Base-by-base conservation (phyloP, 2,113 vertebrate species). In the Ardeotis arabs region DNA sequence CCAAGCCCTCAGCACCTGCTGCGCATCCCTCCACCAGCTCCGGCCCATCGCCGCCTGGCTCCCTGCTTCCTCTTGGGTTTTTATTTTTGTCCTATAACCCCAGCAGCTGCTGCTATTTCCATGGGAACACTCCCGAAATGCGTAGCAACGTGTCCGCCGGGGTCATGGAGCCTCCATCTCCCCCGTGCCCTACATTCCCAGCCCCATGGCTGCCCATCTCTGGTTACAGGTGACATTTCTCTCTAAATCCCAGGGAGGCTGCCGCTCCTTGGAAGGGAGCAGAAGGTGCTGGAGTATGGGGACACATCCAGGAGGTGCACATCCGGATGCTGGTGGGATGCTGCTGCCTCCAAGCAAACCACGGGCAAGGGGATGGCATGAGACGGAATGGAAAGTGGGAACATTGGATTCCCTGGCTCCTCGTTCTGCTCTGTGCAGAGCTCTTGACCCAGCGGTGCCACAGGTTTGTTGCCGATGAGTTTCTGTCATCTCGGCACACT, bases 221-320 rank as follows among this genome's bases (percentile, higher is more conserved):
- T 1, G 2, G 80, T 96, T 93, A 80, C 96, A 84, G 70, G 84
- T 96, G 96, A 96, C 96, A 91, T 96, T 96, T 96, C 63, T 50
- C 52, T 49, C 85, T 92, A 91, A 91, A 94, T 95, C 96, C 87
- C 64, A 6, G 74, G 25, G 74, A 77, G 12, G 58, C 35, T 93
- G 86, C 25, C 1, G 9, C 73, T 87, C 87, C 92, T 72, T 33
- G 47, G 90, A 96, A 88, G 44, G 70, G 45, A 80, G 90, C 82
- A 92, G 72, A 68, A 93, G 58, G 92, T 92, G 72, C 78, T 2
- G 6, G 87, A 73, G 83, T 25, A 24, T 76, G 85, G 77, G 87
- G 80, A 84, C 94, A 53, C 3, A 3, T 49, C 66, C 75, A 62
- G 85, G 64, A 76, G 53, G 14, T 0, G 5, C 35, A 75, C 28